Evolutionary conservation across 2,888 invertebrate species (phyloP).

Genomic region (Ormyrus labotus): DNA sequence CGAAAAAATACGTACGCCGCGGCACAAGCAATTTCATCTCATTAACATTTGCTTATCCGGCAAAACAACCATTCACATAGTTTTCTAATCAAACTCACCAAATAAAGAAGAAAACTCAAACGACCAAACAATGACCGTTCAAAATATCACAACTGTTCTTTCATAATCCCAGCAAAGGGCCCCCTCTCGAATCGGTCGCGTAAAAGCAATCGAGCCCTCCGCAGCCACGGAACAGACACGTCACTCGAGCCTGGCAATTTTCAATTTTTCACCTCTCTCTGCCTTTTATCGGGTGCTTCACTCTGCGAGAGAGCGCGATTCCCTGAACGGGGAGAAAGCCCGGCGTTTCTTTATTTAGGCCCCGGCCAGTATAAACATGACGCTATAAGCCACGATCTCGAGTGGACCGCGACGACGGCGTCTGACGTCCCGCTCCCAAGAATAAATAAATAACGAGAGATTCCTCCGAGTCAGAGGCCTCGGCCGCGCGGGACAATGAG

Average conservation of each 20-base stretch:
- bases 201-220: conserved; percentile 30
- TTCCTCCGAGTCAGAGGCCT: conserved; percentile 58
- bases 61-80: conserved; percentile 37
- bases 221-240: conserved; percentile 2
- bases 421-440: conserved; percentile 53
- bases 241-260: conserved; percentile 55
- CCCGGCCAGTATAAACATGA: conserved; percentile 65
- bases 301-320: neutral
- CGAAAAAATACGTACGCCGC: conserved; percentile 14
- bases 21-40: conserved; percentile 1
- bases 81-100: conserved; percentile 44
- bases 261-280: conserved; percentile 39
- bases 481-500: conserved; percentile 35
- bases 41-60: conserved; percentile 19
- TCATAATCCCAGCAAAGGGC: conserved; percentile 1
- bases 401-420: conserved; percentile 55
- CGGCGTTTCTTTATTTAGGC: conserved; percentile 64
- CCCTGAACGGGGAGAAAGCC: conserved; percentile 38
- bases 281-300: too few relatives aligned
- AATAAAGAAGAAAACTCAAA: neutral
- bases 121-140: conserved; percentile 53
- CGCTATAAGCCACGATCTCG: conserved; percentile 57
- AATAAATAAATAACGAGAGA: conserved; percentile 71
- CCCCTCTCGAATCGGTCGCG: neutral
- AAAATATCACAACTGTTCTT: conserved; percentile 29